phyloP scores from a whole-genome alignment of 2,113 vertebrate genomes.

The Cyanoramphus novaezelandiae region DNA sequence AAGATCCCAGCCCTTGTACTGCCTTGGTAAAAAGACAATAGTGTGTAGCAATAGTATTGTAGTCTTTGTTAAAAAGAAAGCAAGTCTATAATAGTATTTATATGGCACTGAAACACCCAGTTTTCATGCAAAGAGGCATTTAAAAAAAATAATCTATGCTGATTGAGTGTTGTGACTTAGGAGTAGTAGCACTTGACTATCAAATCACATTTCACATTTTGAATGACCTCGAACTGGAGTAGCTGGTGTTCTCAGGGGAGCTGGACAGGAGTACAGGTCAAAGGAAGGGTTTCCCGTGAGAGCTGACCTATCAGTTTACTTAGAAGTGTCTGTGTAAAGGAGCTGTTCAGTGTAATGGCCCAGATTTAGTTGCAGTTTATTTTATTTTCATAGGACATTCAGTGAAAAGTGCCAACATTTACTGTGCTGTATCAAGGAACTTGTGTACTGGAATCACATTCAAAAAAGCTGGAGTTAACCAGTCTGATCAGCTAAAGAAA shows the following conservation, averaged over 20 bases:
- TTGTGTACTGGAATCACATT: background rate
- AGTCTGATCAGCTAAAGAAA: background rate
- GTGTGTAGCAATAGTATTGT: fast-evolving
- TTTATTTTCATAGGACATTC: background rate
- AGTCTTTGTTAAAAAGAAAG: background rate
- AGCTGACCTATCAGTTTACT: background rate
- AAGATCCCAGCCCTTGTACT: background rate
- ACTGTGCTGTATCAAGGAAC: background rate
- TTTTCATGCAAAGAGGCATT: background rate
- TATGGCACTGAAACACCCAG: background rate
- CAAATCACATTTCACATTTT: background rate
- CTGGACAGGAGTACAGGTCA: background rate
- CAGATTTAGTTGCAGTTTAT: background rate
- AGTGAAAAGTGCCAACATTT: background rate
- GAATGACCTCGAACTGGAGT: background rate
- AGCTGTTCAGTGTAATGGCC: background rate
- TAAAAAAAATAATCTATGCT: background rate
- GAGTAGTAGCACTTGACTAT: background rate
- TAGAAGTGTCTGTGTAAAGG: background rate
- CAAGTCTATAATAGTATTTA: background rate
- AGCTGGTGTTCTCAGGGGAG: background rate
- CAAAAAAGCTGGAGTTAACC: background rate
- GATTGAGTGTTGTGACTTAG: background rate
- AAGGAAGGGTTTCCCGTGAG: background rate
- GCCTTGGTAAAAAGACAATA: background rate